Base-by-base conservation (phyloP, 37 sponge, comb jelly and placozoan species). In the Geodia barretti region DNA sequence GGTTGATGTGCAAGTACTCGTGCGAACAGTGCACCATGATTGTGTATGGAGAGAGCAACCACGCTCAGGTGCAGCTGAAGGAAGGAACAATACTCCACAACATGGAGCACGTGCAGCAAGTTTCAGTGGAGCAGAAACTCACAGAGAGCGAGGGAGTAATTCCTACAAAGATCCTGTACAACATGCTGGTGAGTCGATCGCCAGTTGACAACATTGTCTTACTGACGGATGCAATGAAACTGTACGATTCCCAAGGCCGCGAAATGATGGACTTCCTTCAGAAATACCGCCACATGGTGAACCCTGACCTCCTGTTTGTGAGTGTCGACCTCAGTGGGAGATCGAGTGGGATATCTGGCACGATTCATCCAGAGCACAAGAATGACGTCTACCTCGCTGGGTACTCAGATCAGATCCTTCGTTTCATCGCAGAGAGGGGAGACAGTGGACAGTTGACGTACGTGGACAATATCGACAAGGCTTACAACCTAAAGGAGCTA, bases 401-500 rank as follows among this genome's bases (percentile, higher is more conserved):
- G 20, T 99, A 89, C 81, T 96, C 96, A 64, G 99, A 99, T 67
- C 95, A 99, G 70, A 96, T 99, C 30, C 71, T 99, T 34, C 80
- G 92, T 20, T 99, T 97, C 90, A 94, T 99, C 28, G 95, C 97
- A 25, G 95, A 99, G 71, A 76, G 99, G 41, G 95, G 97, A 17
- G 91, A 89, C 65, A 90, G 87, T 62, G 93, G 91, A 2, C 97
- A 97, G 77, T 79, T 99, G 32, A 90, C 87, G 1, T 90, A 92
- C 64, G 92, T 99, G 0, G 95, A 99, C 72, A 92, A 94, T 65
- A 94, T 99, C 7, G 99, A 96, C 86, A 85, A 88, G 68, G 93
- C 87, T 2, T 95, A 91, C 82, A 84, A 91, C 29, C 84, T 98
- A 23, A 86, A 81, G 28, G 74, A 72, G 39, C 36, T 87, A 23